Evolutionary conservation across 2,888 invertebrate genomes (phyloP).

Genomic region (Drosophila falleni): DNA sequence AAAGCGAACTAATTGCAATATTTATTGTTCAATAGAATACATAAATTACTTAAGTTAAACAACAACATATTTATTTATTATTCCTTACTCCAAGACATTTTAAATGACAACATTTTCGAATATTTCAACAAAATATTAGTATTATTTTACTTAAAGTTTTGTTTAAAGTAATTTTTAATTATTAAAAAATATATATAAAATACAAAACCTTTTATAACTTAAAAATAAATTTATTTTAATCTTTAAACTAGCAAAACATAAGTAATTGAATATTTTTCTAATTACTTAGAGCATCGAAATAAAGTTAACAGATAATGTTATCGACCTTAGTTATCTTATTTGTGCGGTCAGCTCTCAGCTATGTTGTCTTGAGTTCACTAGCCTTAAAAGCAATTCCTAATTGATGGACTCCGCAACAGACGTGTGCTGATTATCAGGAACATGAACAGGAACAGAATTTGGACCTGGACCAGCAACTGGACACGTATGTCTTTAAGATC

Average conservation of each 20-base stretch:
- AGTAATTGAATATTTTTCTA: slow-evolving; percentile 1
- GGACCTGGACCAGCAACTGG: slow-evolving; percentile 24
- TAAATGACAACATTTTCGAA: too few species aligned
- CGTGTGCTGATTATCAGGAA: slow-evolving; percentile 66
- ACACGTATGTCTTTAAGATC: slow-evolving; percentile 68
- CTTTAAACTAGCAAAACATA: not conserved
- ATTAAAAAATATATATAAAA: too few species aligned
- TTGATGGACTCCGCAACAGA: slow-evolving; percentile 70
- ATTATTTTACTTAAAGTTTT: too few species aligned
- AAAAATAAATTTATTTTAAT: not conserved
- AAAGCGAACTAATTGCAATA: not conserved
- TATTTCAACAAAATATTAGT: too few species aligned
- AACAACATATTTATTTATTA: too few species aligned
- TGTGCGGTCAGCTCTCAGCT: not conserved
- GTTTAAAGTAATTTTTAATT: too few species aligned
- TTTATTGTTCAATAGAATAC: too few species aligned
- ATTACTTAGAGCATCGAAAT: slow-evolving; percentile 19
- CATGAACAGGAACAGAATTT: slow-evolving; percentile 34
- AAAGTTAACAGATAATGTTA: slow-evolving; percentile 7
- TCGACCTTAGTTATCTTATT: slow-evolving; percentile 11
- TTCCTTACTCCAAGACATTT: too few species aligned
- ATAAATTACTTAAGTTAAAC: too few species aligned
- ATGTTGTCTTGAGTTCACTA: slow-evolving; percentile 15
- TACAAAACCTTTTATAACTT: too few species aligned
- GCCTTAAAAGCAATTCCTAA: slow-evolving; percentile 53